phyloP scores from a whole-genome alignment of 2,113 vertebrate genomes.

The Toxotes jaculatrix region DNA sequence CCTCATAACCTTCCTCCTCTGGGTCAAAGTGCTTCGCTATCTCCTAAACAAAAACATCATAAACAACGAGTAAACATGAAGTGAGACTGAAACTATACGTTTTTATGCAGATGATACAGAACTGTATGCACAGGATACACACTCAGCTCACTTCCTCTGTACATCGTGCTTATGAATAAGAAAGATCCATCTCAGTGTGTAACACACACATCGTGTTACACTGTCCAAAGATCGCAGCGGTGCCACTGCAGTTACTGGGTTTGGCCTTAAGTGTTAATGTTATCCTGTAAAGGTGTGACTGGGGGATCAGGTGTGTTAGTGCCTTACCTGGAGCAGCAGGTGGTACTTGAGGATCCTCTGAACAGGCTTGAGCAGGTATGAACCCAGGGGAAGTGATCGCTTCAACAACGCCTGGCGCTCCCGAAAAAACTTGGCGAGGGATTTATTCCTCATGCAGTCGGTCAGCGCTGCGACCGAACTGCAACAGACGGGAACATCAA shows the following conservation, averaged over 20 bases:
- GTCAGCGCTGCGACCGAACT: constrained; percentile 92
- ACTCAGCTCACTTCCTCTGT: neutral
- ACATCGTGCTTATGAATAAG: no score
- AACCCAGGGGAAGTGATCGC: constrained; percentile 90
- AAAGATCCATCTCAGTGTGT: no score
- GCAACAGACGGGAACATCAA: neutral
- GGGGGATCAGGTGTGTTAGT: neutral
- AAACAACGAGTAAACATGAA: neutral
- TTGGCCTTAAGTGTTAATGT: neutral
- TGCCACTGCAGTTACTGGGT: no score
- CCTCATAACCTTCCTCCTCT: constrained; percentile 89
- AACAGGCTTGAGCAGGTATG: constrained; percentile 95
- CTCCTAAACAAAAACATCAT: constrained; percentile 83
- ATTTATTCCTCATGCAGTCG: constrained; percentile 93
- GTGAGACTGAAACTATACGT: neutral
- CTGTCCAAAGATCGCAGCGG: no score
- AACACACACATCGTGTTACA: no score
- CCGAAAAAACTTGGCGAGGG: constrained; percentile 91
- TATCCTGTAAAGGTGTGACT: neutral
- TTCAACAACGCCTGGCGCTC: constrained; percentile 90
- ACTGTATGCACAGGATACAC: no score
- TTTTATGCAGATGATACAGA: constrained; percentile 7
- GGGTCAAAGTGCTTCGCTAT: constrained; percentile 94
- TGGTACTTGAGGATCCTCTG: constrained; percentile 99
- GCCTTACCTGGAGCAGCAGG: constrained; percentile 91